Conservation (phyloP, 2,113 vertebrate genomes). For the Mesitornis unicolor region DNA sequence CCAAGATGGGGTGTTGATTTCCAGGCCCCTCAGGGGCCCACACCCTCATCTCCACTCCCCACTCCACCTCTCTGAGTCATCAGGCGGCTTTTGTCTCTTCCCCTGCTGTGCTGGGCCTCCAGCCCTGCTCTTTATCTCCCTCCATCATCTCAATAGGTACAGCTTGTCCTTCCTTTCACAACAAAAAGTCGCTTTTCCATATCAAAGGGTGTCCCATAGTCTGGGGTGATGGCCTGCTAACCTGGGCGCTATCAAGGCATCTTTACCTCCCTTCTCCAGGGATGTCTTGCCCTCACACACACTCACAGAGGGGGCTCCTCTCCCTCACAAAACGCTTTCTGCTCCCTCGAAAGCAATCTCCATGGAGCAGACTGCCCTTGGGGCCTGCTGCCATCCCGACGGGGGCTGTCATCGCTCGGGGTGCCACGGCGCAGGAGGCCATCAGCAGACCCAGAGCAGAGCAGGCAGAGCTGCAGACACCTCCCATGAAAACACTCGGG, state of each 20-base stretch:
- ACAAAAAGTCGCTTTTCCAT: background rate
- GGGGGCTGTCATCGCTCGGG: background rate
- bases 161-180: background rate
- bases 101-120: background rate
- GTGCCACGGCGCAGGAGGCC: background rate
- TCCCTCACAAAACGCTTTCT: background rate
- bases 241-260: background rate
- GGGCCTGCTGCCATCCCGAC: background rate
- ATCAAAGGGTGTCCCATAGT: accelerated
- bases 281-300: background rate
- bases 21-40: background rate
- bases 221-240: background rate
- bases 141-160: accelerated
- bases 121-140: background rate
- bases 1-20: background rate
- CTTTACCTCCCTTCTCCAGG: accelerated
- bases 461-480: background rate
- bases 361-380: accelerated
- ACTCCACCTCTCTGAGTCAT: background rate
- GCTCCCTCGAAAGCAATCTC: background rate
- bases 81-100: background rate
- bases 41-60: background rate
- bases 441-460: accelerated
- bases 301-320: background rate
- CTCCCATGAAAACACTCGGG: accelerated